phyloP scores from a whole-genome alignment of 2,797 vertebrate genomes.

The Pelobates cultripes region DNA sequence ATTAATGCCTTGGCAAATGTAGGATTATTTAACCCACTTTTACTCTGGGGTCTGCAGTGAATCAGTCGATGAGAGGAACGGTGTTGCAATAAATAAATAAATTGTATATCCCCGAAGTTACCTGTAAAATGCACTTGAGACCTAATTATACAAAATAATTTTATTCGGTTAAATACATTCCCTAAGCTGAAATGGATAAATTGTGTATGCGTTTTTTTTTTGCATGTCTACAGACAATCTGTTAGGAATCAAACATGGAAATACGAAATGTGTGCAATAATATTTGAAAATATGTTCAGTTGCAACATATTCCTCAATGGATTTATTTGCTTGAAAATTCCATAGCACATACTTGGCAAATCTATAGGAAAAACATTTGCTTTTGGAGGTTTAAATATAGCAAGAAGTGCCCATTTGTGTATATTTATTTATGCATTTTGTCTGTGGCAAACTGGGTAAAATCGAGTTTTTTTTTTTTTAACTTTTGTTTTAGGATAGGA shows the following conservation, averaged over 20 bases:
- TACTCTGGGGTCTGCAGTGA: neutral
- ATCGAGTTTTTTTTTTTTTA: too few relatives aligned
- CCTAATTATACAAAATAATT: slow-evolving; percentile 17
- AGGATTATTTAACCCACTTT: slow-evolving; percentile 24
- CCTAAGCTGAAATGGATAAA: neutral
- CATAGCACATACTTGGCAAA: neutral
- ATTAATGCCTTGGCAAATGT: slow-evolving; percentile 22
- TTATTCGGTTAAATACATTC: neutral
- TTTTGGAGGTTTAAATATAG: neutral
- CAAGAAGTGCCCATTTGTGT: neutral
- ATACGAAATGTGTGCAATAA: neutral
- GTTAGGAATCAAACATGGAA: neutral
- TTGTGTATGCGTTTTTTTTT: neutral
- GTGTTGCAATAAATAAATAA: neutral
- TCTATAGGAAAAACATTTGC: neutral
- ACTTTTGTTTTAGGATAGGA: too few relatives aligned
- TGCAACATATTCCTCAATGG: too few relatives aligned
- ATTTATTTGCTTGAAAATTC: neutral
- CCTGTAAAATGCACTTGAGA: neutral
- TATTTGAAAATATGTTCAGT: too few relatives aligned
- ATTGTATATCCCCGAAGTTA: neutral
- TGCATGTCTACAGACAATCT: too few relatives aligned
- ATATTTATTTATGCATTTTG: neutral
- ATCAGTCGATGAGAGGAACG: neutral
- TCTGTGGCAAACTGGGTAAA: too few relatives aligned